Evolutionary conservation across 2,797 vertebrate species (phyloP).

Genomic region (Lacerta viridis): DNA sequence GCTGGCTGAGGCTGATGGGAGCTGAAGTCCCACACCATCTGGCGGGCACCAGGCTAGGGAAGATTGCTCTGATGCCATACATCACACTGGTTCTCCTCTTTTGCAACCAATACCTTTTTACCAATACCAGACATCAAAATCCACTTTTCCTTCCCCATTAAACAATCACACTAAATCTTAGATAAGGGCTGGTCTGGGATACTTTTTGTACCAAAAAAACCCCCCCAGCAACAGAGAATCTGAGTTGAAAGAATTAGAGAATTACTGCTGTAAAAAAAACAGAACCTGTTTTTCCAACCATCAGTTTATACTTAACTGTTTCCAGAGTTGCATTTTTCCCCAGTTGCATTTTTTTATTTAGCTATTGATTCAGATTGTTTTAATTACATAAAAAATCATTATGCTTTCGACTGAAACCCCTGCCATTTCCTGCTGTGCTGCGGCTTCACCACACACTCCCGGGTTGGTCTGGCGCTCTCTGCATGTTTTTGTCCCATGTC

Average conservation of each 20-base stretch:
- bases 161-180: not conserved
- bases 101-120: not conserved
- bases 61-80: not conserved
- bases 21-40: no score
- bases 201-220: not conserved
- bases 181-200: not conserved
- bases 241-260: not conserved
- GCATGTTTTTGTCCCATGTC: slow-evolving; percentile 7
- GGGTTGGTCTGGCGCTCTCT: not conserved
- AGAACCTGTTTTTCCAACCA: slow-evolving; percentile 34
- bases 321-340: slow-evolving; percentile 22
- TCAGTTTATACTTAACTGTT: slow-evolving; percentile 44
- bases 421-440: slow-evolving; percentile 34
- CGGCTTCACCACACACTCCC: slow-evolving; percentile 16
- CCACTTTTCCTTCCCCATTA: not conserved
- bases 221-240: not conserved
- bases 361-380: slow-evolving; percentile 43
- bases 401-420: slow-evolving; percentile 35
- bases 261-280: not conserved
- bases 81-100: not conserved
- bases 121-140: not conserved
- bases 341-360: slow-evolving; percentile 25
- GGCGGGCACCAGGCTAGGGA: not conserved
- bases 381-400: slow-evolving; percentile 30
- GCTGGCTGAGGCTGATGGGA: no score